Base-by-base conservation (phyloP, 2,888 invertebrate species). In the Junonia oenone region DNA sequence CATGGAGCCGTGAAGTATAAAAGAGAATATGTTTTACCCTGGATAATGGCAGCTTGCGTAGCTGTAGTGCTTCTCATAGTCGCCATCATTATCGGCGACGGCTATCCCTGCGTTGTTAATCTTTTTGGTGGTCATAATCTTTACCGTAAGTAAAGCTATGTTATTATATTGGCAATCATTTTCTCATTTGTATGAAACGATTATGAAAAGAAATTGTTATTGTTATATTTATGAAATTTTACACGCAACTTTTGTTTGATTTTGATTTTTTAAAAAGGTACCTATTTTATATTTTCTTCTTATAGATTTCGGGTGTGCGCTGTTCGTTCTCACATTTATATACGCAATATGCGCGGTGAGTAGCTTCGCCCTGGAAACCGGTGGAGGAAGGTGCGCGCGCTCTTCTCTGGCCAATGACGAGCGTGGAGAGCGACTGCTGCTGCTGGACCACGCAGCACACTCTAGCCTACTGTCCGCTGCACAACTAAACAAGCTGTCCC, bases 291-390 rank as follows among this genome's bases (percentile, higher is more conserved):
- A n/a, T 29, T 14, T 37, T 31, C 11, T 5, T 13, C 13, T 19
- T 35, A 22, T n/a, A 91, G 91, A 83, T 69, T 76, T 87, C 61
- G 78, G 81, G 3, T 81, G 86, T 67, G 77, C 78, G 0, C 61
- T 90, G 1, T 81, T 90, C 65, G 75, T 89, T 48, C 56, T 86
- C 11, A 81, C 86, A 2, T 90, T 85, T 66, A 68, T 90, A 35
- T 91, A 91, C 75, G 88, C 87, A 0, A 87, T 90, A 29, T 82
- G 83, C 66, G 82, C 88, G 1, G 90, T 90, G 5, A 83, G 78
- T 62, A 90, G 89, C 59, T 90, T 89, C 69, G 82, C 84, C 0
- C 57, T 85, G 9, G 87, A 87, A 67, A 81, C 81, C 0, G 79
- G 79, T 17, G 68, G 74, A 19, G 77, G 78, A 0, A 67, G 76